Conservation (phyloP, 2,888 invertebrate species). For the Lacanobia wlatinum region DNA sequence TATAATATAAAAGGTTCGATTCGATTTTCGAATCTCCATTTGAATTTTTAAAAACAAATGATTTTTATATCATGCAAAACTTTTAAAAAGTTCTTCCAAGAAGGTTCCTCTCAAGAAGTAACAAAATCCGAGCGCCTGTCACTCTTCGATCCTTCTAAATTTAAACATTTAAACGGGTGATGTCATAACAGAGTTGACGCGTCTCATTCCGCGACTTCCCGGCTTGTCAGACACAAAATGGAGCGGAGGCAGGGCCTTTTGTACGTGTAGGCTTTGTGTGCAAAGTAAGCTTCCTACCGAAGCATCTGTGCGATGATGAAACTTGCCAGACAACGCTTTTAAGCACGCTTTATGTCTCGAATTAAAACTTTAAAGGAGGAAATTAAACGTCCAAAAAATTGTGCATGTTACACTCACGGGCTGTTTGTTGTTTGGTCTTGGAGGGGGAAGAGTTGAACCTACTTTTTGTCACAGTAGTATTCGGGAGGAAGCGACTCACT, state of each 20-base stretch:
- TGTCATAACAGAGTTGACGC: conserved; percentile 84
- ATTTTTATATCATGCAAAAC: conserved; percentile 21
- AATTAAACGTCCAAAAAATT: conserved; percentile 88
- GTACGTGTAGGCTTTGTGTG: conserved; percentile 90
- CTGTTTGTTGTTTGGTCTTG: conserved; percentile 37
- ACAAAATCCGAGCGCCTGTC: conserved; percentile 53
- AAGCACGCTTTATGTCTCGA: conserved; percentile 88
- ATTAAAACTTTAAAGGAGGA: conserved; percentile 90
- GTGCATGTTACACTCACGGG: conserved; percentile 68
- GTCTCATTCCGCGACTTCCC: conserved; percentile 85
- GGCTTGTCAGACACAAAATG: conserved; percentile 89
- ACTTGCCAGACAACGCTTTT: conserved; percentile 90
- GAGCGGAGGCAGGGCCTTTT: conserved; percentile 88
- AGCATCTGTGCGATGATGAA: conserved; percentile 89
- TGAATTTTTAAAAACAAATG: background rate
- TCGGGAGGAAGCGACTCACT: background rate
- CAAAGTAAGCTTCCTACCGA: conserved; percentile 89
- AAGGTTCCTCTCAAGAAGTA: conserved; percentile 32
- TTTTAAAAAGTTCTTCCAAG: conserved; percentile 30
- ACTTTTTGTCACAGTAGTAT: conserved; percentile 27
- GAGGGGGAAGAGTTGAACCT: conserved; percentile 29
- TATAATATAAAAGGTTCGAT: background rate
- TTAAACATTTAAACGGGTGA: conserved; percentile 77
- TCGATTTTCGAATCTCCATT: background rate
- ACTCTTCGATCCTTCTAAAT: conserved; percentile 67